phyloP scores from a whole-genome alignment of 2,797 vertebrate species.

The Catostomus latipinnis region DNA sequence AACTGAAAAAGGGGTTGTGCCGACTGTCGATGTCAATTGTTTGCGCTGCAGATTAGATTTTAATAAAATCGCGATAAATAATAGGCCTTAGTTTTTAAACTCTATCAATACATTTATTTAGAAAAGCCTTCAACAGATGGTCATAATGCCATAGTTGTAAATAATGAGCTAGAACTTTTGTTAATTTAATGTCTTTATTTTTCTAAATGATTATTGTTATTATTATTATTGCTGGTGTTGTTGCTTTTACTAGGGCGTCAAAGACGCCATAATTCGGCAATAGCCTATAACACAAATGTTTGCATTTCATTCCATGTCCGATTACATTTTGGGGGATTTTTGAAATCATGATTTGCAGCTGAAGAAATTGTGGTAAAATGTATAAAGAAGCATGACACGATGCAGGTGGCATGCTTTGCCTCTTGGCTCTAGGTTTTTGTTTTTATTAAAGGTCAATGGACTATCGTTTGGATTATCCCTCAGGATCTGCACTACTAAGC shows the following conservation, averaged over 20 bases:
- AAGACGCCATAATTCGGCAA: neutral
- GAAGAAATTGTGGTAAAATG: neutral
- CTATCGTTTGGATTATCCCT: slow-evolving; percentile 76
- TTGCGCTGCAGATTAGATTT: slow-evolving; percentile 51
- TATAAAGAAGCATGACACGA: slow-evolving; percentile 32
- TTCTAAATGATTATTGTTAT: neutral
- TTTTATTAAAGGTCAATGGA: slow-evolving; percentile 79
- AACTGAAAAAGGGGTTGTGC: slow-evolving; percentile 52
- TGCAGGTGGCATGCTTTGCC: slow-evolving; percentile 59
- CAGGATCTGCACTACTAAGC: slow-evolving; percentile 69
- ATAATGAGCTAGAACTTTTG: neutral
- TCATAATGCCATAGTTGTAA: neutral
- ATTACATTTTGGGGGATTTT: neutral
- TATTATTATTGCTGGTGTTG: neutral
- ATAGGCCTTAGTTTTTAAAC: neutral
- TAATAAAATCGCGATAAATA: slow-evolving; percentile 61
- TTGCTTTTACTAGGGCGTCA: neutral
- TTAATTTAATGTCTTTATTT: neutral
- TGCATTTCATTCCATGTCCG: neutral
- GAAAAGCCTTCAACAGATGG: neutral
- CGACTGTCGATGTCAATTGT: neutral
- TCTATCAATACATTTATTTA: neutral
- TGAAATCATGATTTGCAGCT: neutral
- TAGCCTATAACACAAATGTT: neutral
- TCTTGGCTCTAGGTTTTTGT: slow-evolving; percentile 62